Conservation (phyloP, 1,140 invertebrate species). For the Laupala kohalensis region DNA sequence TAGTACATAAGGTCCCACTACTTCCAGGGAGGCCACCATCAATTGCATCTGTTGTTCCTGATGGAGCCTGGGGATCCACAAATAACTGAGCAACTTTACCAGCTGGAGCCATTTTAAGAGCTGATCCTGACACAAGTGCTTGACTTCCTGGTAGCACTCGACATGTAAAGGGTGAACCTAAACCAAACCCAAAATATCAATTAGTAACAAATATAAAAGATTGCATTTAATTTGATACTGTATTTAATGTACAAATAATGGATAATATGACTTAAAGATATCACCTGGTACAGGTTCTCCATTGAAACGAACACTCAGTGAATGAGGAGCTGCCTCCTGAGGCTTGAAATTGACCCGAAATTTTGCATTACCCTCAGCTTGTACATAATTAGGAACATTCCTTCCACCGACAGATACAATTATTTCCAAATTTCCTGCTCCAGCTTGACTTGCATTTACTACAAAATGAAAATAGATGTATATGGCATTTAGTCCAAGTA, state of each 20-base stretch:
- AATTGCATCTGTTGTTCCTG: conserved; percentile 3
- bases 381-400: conserved; percentile 97
- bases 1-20: conserved; percentile 30
- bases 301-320: conserved; percentile 87
- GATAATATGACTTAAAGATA: no score
- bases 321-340: conserved; percentile 76
- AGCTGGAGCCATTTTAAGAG: conserved; percentile 45
- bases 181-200: neutral
- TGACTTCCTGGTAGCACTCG: conserved; percentile 53
- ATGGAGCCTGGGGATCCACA: conserved; percentile 40
- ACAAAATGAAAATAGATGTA: no score
- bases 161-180: conserved; percentile 78
- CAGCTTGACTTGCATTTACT: conserved; percentile 69
- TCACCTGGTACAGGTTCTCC: conserved; percentile 80
- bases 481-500: no score
- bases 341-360: conserved; percentile 96
- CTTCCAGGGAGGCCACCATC: conserved; percentile 21
- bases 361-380: conserved; percentile 90
- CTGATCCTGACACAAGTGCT: conserved; percentile 41
- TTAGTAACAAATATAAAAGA: no score
- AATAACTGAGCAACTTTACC: conserved; percentile 41
- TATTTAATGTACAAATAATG: no score
- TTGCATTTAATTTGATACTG: no score
- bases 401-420: conserved; percentile 94
- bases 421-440: conserved; percentile 93